Conservation (phyloP, 2,113 vertebrate species). For the Anoura caudifer region DNA sequence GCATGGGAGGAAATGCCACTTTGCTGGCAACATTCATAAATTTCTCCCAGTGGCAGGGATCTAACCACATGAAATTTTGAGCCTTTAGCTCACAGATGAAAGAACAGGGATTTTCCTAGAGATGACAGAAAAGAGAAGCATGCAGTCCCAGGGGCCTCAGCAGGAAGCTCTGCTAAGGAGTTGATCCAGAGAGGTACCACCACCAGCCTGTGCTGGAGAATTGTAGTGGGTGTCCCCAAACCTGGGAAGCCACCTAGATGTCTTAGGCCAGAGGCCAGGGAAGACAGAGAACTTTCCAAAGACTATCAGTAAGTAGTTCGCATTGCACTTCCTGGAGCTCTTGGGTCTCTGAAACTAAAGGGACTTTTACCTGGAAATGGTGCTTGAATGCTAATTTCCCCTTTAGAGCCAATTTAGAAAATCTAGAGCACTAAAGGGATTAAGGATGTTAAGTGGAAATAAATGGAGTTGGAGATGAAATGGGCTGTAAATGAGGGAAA, state of each 20-base stretch:
- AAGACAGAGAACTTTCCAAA: not conserved
- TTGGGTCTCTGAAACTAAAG: conserved; percentile 54
- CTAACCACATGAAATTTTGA: conserved; percentile 37
- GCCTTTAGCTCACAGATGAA: conserved; percentile 17
- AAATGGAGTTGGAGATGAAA: conserved; percentile 74
- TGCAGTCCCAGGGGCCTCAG: not conserved
- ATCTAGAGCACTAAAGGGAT: conserved; percentile 71
- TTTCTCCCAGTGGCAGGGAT: conserved; percentile 28
- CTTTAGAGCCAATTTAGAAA: conserved; percentile 71
- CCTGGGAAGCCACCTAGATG: not conserved
- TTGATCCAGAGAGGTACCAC: not conserved
- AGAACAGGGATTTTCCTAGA: conserved; percentile 40
- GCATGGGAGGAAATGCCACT: not conserved
- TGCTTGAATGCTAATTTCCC: conserved; percentile 73
- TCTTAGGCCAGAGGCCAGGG: not conserved
- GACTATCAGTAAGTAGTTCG: conserved; percentile 46
- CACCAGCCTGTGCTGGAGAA: not conserved
- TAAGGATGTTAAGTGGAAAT: conserved; percentile 72
- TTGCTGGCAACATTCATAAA: conserved; percentile 12
- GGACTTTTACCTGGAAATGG: conserved; percentile 62
- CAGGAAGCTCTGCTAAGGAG: not conserved
- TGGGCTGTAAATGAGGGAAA: conserved; percentile 69
- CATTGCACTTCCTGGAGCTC: conserved; percentile 35
- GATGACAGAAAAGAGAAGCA: conserved; percentile 17
- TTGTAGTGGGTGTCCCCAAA: not conserved